Conservation (phyloP, 2,113 vertebrate species). For the Myotis brandtii region DNA sequence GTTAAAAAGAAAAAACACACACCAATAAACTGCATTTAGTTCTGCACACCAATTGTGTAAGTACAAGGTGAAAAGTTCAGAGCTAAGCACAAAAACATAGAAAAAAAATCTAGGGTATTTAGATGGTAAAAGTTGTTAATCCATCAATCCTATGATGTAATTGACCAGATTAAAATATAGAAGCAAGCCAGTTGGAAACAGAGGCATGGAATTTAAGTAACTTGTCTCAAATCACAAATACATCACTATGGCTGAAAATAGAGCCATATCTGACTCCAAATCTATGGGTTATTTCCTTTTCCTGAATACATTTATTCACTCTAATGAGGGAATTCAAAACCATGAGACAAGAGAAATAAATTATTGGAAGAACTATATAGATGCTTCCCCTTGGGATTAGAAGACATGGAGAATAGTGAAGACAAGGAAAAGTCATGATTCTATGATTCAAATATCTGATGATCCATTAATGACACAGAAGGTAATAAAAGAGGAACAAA, state of each 20-base stretch:
- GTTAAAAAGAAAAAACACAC: not conserved
- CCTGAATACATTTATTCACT: not conserved
- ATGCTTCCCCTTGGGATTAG: not conserved
- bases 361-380: not conserved
- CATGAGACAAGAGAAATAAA: not conserved
- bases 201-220: not conserved
- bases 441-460: not conserved
- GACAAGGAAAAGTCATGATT: not conserved
- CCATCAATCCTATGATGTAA: not conserved
- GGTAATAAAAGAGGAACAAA: not conserved
- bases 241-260: not conserved
- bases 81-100: not conserved
- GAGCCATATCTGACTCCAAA: not conserved
- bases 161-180: not conserved
- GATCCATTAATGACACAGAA: not conserved
- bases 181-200: not conserved
- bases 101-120: not conserved
- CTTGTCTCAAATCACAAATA: not conserved
- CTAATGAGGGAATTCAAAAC: not conserved
- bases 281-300: not conserved
- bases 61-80: not conserved
- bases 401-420: not conserved
- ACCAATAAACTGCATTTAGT: not conserved
- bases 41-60: not conserved
- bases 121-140: not conserved